Evolutionary conservation across 2,797 vertebrate genomes (phyloP), one percentile per base, ranked within the genome.

Genomic region (Takifugu ocellatus): DNA sequence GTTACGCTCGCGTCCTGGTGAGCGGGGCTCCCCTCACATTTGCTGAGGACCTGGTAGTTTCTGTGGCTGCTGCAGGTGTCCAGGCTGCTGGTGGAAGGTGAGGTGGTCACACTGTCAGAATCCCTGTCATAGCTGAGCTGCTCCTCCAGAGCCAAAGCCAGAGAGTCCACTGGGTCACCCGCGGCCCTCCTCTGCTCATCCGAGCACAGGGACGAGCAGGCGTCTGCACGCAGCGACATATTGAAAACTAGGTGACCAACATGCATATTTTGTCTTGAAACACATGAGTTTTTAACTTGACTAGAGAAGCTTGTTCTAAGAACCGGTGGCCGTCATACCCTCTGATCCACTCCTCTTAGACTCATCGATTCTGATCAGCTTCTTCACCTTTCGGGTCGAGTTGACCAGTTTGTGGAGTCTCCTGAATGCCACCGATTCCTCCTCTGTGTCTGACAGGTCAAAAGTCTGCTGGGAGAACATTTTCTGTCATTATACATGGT

Each of bases 391-490:
- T 31, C 96, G 93, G 45, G 94, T 97, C 17, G 97, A 98, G 90
- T 88, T 94, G 54, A 99, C 96, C 79, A 98, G 89, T 83, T 94
- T 99, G 72, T 98, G 96, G 61, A 98, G 91, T 59, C 95, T 91
- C 81, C 90, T 93, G 88, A 98, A 98, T 48, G 95, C 93, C 85
- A 92, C 86, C 0, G 93, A 92, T 51, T 98, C 96, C 72, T 98
- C 96, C 72, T 98, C 96, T 56, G 93, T 92, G 79, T 98, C 96
- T 0, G 95, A 97, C 79, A 94, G 92, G 78, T 98, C 96, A 85
- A 92, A 92, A 48, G 93, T 92, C 95, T 96, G 89, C 27, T 1
- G 15, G 17, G 46, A 62, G 6, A 1, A 33, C 26, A 55, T 5
- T 25, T 21, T 17, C 11, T 42, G n/a, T 49, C 47, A 46, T 7